Evolutionary conservation across 2,113 vertebrate genomes (phyloP).

Genomic region (Pampusana beccarii): DNA sequence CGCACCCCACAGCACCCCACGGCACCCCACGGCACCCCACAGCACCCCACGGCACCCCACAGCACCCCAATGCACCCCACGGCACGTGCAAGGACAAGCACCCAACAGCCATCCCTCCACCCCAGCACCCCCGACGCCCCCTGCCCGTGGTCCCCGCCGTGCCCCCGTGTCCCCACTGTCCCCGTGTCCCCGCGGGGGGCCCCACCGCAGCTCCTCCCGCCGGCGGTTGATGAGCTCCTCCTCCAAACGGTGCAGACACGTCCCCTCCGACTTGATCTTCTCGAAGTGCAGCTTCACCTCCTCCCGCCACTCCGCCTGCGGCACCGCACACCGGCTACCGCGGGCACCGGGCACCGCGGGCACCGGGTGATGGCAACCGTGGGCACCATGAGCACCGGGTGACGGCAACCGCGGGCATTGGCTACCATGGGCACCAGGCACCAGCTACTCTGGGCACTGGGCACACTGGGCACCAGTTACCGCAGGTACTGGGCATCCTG

Average conservation of each 20-base stretch:
- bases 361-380: too few species aligned
- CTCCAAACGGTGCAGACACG: slow-evolving; percentile 92
- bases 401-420: background rate
- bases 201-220: slow-evolving; percentile 92
- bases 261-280: slow-evolving; percentile 97
- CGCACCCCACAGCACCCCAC: background rate
- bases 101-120: background rate
- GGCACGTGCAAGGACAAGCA: too few species aligned
- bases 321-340: background rate
- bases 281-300: slow-evolving; percentile 97
- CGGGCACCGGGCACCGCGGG: background rate
- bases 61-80: background rate
- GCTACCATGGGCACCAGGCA: too few species aligned
- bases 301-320: slow-evolving; percentile 93
- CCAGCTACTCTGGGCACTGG: too few species aligned
- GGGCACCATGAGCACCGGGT: background rate
- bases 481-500: too few species aligned
- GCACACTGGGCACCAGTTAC: too few species aligned
- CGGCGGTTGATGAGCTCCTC: slow-evolving; percentile 94
- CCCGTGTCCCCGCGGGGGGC: background rate
- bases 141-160: too few species aligned
- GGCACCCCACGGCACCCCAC: too few species aligned
- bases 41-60: background rate
- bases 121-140: fast-evolving
- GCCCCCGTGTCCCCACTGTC: background rate